Conservation (phyloP, 1,140 invertebrate species). For the Dolichoris vasculosae region DNA sequence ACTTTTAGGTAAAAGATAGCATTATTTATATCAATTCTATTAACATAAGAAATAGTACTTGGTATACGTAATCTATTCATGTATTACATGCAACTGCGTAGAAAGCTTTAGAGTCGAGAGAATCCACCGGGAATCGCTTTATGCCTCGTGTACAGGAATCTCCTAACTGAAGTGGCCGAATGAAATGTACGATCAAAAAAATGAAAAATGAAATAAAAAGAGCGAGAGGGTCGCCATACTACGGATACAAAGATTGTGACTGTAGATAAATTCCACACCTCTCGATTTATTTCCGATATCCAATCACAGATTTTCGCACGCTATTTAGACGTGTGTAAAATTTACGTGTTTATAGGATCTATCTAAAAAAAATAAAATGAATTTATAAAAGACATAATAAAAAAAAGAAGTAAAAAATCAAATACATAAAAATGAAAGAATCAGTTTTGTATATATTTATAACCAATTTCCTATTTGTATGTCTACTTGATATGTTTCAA, state of each 20-base stretch:
- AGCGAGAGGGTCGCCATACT: neutral
- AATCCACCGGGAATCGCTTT: constrained; percentile 14
- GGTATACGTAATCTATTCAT: neutral
- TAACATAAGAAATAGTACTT: neutral
- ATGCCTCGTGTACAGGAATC: constrained; percentile 14
- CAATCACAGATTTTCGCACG: constrained; percentile 44
- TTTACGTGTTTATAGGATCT: neutral
- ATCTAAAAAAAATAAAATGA: constrained; percentile 24
- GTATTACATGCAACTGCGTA: neutral
- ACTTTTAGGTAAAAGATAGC: no score
- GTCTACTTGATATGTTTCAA: no score
- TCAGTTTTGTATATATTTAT: constrained; percentile 3
- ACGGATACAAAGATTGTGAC: constrained; percentile 6
- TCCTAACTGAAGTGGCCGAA: neutral
- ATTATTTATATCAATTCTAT: constrained; percentile 3
- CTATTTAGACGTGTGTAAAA: constrained; percentile 5
- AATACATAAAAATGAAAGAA: neutral
- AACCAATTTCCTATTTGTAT: no score
- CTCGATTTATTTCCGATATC: constrained; percentile 43
- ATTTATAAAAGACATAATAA: neutral
- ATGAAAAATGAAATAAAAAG: constrained; percentile 19
- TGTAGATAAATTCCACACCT: constrained; percentile 27
- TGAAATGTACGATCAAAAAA: neutral
- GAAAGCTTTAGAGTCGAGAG: constrained; percentile 1
- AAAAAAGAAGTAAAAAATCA: neutral